These are phyloP conservation scores for Rhea americana DNA, from an alignment of 2,113 vertebrate genomes.

Conservation along the genomic window DNA sequence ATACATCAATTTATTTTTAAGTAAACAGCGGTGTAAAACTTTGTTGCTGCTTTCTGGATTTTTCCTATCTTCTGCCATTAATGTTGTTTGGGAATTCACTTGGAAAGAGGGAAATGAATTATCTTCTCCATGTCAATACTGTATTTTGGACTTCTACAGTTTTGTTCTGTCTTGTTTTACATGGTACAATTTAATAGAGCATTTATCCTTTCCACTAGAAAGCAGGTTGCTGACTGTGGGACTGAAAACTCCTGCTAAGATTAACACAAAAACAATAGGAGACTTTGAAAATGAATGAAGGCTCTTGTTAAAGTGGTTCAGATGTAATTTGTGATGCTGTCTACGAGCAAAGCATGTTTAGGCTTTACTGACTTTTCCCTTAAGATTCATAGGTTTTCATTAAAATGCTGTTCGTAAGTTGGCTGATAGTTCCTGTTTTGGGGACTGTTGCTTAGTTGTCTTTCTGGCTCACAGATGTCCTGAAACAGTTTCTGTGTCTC, in stretches of 20 bases:
- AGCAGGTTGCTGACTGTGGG: neutral
- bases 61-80: neutral
- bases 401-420: neutral
- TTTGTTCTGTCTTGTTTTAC: neutral
- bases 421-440: neutral
- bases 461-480: too few relatives aligned
- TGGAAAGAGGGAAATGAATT: neutral
- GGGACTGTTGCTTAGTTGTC: too few relatives aligned
- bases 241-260: neutral
- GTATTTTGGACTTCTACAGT: neutral
- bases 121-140: neutral
- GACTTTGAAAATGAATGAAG: neutral
- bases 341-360: neutral
- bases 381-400: neutral
- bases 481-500: too few relatives aligned
- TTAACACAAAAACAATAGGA: neutral
- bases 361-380: neutral
- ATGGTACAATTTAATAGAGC: neutral
- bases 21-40: neutral
- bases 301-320: neutral
- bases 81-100: neutral
- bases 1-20: neutral
- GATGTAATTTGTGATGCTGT: neutral
- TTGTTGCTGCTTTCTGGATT: neutral
- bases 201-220: neutral